These are phyloP conservation scores for Rhogogaster chlorosoma DNA, from an alignment of 2,888 invertebrate species.

Conservation along the genomic window DNA sequence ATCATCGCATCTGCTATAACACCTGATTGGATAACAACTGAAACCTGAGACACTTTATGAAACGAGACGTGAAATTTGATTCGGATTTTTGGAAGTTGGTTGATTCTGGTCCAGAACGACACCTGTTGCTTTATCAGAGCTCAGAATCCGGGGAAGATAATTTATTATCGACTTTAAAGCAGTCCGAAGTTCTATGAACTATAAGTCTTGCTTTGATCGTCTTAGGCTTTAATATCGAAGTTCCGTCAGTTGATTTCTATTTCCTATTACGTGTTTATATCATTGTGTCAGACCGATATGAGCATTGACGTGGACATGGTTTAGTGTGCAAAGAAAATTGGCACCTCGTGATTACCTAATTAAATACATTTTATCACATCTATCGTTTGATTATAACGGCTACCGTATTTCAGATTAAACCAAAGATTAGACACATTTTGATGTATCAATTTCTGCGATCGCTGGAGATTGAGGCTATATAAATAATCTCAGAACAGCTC, in stretches of 20 bases:
- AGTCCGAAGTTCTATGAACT: no score
- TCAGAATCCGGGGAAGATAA: background rate
- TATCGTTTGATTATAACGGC: background rate
- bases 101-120: background rate
- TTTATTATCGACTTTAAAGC: no score
- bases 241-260: background rate
- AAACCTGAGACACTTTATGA: no score
- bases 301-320: background rate
- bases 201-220: no score
- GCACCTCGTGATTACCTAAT: background rate
- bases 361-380: background rate
- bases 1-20: no score
- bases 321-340: background rate
- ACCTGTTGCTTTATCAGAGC: background rate
- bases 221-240: background rate
- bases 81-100: background rate
- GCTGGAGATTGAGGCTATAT: background rate
- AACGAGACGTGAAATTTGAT: background rate
- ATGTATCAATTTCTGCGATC: background rate
- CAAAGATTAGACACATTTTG: constrained; percentile 8
- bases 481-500: background rate
- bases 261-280: background rate
- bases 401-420: background rate
- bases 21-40: no score
- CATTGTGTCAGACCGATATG: background rate